Evolutionary conservation across 2,888 invertebrate species (phyloP).

Genomic region (Dastarcus helophoroides): DNA sequence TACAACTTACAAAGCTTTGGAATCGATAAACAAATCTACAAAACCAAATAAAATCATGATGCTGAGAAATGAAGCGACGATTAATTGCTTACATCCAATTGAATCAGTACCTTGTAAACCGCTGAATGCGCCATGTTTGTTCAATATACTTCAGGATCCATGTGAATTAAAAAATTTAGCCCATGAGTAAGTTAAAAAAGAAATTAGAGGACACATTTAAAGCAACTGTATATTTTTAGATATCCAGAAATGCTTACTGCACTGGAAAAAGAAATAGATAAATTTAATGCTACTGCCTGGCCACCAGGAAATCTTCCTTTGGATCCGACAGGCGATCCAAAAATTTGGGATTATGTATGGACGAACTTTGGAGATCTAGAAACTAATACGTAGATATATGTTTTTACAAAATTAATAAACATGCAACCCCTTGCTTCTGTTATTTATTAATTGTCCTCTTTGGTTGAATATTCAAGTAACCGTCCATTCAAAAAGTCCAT

Average conservation of each 20-base stretch:
- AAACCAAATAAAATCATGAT: constrained; percentile 36
- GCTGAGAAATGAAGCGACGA: constrained; percentile 41
- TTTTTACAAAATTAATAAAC: too few species aligned
- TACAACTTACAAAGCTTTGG: constrained; percentile 45
- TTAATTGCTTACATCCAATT: constrained; percentile 43
- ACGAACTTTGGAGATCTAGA: constrained; percentile 74
- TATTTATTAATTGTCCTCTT: too few species aligned
- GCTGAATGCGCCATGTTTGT: constrained; percentile 59
- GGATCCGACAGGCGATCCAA: constrained; percentile 62
- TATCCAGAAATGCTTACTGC: constrained; percentile 47
- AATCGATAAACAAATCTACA: constrained; percentile 42
- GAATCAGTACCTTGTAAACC: constrained; percentile 48
- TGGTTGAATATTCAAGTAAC: too few species aligned
- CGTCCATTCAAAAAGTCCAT: too few species aligned
- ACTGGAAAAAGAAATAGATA: constrained; percentile 42
- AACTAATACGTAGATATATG: too few species aligned
- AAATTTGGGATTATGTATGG: constrained; percentile 67
- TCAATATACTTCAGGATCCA: constrained; percentile 70
- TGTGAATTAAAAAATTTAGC: constrained; percentile 64
- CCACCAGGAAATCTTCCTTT: constrained; percentile 59
- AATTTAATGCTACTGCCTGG: constrained; percentile 55
- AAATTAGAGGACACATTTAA: too few species aligned
- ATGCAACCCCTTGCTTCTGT: too few species aligned
- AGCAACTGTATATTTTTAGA: constrained; percentile 43
- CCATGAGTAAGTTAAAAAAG: constrained; percentile 11